phyloP scores from a whole-genome alignment of 2,113 vertebrate species.

The rabbit (Oryctolagus cuniculus) region mOryCun1.1 NC_091453.1:110291501-110292000 shows the following conservation, averaged over 20 bases:
- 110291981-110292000: too few species aligned
- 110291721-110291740: background rate
- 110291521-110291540: slow-evolving; percentile 40
- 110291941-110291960: background rate
- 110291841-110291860: background rate
- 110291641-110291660: slow-evolving; percentile 17
- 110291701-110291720: background rate
- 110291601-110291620: slow-evolving; percentile 16
- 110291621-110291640: slow-evolving; percentile 49
- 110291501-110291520: slow-evolving; percentile 18
- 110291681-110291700: background rate
- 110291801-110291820: background rate
- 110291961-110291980: background rate
- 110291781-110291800: background rate
- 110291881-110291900: background rate
- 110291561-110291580: slow-evolving; percentile 24
- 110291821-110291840: background rate
- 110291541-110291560: background rate
- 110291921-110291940: too few species aligned
- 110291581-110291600: slow-evolving; percentile 35
- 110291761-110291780: background rate
- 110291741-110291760: slow-evolving; percentile 20
- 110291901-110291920: background rate
- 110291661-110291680: slow-evolving; percentile 25
- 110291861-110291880: background rate